Base-by-base conservation (phyloP, 1,140 invertebrate genomes). In the Dermatophagoides farinae region DNA sequence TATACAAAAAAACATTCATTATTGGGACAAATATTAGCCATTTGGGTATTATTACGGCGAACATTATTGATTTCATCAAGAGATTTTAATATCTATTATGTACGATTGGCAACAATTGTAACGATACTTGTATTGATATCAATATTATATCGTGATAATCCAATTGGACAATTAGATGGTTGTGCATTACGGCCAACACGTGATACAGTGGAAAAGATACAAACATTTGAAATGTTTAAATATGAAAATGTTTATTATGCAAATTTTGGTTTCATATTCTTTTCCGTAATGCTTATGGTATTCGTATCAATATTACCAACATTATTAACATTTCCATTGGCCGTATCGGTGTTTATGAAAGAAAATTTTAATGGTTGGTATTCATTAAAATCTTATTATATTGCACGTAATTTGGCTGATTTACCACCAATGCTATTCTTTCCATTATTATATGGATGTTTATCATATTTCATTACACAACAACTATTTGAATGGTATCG, bases 361-460 rank as follows among this genome's bases (percentile, higher is more conserved):
- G 62, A 63, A 53, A 40, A 57, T 16, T 59, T 38, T 38, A 64
- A 64, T 44, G 62, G 62, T 2, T 65, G 61, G 61, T 64, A 64
- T 43, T 57, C 51, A 39, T 20, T 64, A 11, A 47, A 31, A 23
- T 49, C 63, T 16, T 64, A 65, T 31, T 64, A 53, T 43, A 11
- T 64, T 10, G 62, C 50, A 14, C 66, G 60, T 22, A 11, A 50
- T 12, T 9, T 64, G 6, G 62, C 63, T 22, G 62, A 64, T 31
- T 53, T 63, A 9, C 62, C 62, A 52, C 46, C 43, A 22, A 59
- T 47, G 23, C 18, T 63, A 1, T 22, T 63, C 18, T 51, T 61
- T 40, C 57, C 62, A 18, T 10, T 63, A 18, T 20, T 63, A 12
- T 57, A 20, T 25, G 25, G 58, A 11, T 22, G 22, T 16, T 16